A percentile compares a stretch with the other conserved stretches of the same genome.
Conservation (phyloP, 2,113 vertebrate species). For the Mormoops blainvillei region DNA sequence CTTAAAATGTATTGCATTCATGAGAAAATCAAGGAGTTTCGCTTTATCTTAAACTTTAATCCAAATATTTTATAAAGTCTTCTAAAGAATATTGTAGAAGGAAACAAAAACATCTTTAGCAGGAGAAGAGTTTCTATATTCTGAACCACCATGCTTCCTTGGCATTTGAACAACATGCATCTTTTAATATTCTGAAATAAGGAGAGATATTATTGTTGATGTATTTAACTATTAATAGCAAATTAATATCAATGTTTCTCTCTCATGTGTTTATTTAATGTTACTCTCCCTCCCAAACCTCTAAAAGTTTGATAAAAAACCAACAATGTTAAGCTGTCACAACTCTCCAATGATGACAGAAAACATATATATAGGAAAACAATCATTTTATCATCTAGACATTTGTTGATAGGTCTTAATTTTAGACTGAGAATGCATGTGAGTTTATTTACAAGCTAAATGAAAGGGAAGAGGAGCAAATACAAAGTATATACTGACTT, state of each 20-base stretch:
- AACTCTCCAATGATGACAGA: neutral
- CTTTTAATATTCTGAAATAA: slow-evolving; percentile 38
- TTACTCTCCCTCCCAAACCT: neutral
- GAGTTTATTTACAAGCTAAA: slow-evolving; percentile 9
- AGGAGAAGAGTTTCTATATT: neutral
- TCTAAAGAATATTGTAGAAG: neutral
- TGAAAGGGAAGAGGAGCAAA: slow-evolving; percentile 18
- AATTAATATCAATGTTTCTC: neutral
- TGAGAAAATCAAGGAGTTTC: slow-evolving; percentile 5
- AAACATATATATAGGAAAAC: neutral
- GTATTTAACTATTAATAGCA: slow-evolving; percentile 10
- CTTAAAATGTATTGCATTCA: neutral
- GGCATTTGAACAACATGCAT: neutral
- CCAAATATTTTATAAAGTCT: slow-evolving; percentile 1
- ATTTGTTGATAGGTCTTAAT: neutral
- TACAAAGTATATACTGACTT: neutral
- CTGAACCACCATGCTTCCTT: slow-evolving; percentile 1
- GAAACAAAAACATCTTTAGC: neutral
- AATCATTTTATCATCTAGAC: slow-evolving; percentile 14
- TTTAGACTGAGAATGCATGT: neutral
- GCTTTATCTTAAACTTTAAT: slow-evolving; percentile 32
- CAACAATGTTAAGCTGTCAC: neutral
- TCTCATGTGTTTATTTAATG: neutral
- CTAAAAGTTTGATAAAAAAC: neutral
- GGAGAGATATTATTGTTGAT: neutral